Evolutionary conservation across 1,140 invertebrate genomes (phyloP).

Genomic region (Gerris buenoi): DNA sequence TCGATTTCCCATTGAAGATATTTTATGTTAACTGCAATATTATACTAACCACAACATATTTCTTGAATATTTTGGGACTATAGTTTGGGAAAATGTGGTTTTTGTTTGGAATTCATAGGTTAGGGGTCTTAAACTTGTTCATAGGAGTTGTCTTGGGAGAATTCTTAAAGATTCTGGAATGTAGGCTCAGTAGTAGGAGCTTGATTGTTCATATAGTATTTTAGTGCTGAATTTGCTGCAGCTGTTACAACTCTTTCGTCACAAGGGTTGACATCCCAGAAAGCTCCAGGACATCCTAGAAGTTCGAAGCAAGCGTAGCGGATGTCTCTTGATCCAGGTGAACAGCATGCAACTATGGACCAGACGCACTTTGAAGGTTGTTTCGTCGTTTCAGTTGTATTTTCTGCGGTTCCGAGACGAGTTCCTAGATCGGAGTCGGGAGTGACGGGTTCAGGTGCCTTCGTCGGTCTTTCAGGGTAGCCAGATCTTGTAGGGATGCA

Average conservation of each 20-base stretch:
- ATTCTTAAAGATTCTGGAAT: neutral
- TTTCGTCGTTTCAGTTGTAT: constrained; percentile 19
- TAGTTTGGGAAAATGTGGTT: too few species aligned
- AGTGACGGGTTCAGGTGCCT: neutral
- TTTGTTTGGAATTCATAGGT: too few species aligned
- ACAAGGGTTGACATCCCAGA: constrained; percentile 46
- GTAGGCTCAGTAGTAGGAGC: neutral
- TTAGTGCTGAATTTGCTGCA: constrained; percentile 33
- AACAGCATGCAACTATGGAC: constrained; percentile 50
- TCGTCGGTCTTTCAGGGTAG: neutral
- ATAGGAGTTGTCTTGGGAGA: too few species aligned
- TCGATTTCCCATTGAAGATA: too few species aligned
- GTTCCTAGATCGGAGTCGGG: neutral
- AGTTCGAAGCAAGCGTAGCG: constrained; percentile 45
- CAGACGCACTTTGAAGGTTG: constrained; percentile 41
- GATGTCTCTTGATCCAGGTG: constrained; percentile 27
- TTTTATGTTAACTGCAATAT: too few species aligned
- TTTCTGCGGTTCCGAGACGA: constrained; percentile 8
- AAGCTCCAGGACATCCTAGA: constrained; percentile 43
- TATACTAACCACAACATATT: too few species aligned
- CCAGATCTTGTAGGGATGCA: neutral
- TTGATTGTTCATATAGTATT: constrained; percentile 28
- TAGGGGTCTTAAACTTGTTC: too few species aligned
- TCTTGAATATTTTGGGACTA: too few species aligned
- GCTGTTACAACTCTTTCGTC: constrained; percentile 33